Percentiles rank a stretch among this genome's conserved stretches.
Evolutionary conservation across 2,797 vertebrate genomes (phyloP).

Genomic region (Labeo calbasu): DNA sequence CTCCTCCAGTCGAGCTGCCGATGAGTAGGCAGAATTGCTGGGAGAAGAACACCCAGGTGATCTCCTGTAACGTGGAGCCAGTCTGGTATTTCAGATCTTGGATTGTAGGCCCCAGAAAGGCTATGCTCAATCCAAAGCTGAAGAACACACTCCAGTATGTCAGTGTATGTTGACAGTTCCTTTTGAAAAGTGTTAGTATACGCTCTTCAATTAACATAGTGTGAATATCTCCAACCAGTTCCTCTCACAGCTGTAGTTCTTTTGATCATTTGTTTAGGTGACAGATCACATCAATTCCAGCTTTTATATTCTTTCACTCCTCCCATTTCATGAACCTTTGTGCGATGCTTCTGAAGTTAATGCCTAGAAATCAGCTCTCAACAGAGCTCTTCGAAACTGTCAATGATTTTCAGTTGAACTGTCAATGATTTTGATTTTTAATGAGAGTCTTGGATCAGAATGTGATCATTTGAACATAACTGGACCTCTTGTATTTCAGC

Average conservation of each 20-base stretch:
- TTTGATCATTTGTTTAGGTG: neutral
- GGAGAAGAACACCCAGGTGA: conserved; percentile 97
- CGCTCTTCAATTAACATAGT: conserved; percentile 87
- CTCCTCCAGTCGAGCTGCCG: conserved; percentile 88
- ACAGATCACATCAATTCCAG: neutral
- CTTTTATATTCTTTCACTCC: conserved; percentile 54
- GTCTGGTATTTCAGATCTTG: conserved; percentile 96
- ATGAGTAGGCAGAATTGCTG: conserved; percentile 94
- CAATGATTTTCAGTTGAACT: conserved; percentile 73
- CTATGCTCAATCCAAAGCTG: conserved; percentile 96
- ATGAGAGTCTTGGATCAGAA: conserved; percentile 5
- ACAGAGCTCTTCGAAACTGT: conserved; percentile 61
- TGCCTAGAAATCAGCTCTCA: conserved; percentile 72
- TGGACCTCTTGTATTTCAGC: neutral
- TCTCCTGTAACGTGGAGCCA: conserved; percentile 89
- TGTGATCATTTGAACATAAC: neutral
- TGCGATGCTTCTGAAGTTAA: conserved; percentile 73
- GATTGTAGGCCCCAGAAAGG: conserved; percentile 95
- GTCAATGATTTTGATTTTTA: conserved; percentile 64
- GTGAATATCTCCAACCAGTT: conserved; percentile 44
- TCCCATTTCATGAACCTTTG: conserved; percentile 64
- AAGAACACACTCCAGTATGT: conserved; percentile 99
- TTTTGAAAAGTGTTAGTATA: conserved; percentile 85
- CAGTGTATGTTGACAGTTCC: conserved; percentile 91
- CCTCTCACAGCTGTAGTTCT: conserved; percentile 6